phyloP scores from a whole-genome alignment of 2,797 vertebrate genomes.

The Columba guinea region DNA sequence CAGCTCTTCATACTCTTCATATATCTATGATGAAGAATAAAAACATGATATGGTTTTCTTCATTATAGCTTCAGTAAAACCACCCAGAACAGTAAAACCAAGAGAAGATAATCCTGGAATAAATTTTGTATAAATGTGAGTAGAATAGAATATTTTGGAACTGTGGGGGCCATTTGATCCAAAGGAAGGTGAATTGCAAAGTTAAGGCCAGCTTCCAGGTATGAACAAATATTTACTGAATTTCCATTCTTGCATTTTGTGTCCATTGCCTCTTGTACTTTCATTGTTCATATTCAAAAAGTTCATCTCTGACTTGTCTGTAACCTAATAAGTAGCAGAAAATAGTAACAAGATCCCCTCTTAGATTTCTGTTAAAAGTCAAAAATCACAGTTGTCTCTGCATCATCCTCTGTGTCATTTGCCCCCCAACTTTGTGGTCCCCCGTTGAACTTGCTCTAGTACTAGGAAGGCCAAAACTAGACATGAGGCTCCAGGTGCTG shows the following conservation, averaged over 20 bases:
- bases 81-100: not conserved
- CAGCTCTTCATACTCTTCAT: not conserved
- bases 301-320: not conserved
- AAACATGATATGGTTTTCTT: not conserved
- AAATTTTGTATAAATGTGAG: not conserved
- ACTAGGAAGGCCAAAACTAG: not conserved
- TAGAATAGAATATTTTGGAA: not conserved
- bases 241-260: not conserved
- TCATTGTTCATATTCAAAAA: not conserved
- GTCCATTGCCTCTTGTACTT: not conserved
- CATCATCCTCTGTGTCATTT: not conserved
- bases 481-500: not conserved
- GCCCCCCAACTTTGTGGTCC: fast-evolving
- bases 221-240: not conserved
- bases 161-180: not conserved
- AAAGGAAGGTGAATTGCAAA: not conserved
- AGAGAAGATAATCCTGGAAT: not conserved
- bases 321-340: not conserved
- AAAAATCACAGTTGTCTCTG: not conserved
- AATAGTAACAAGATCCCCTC: not conserved
- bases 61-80: not conserved
- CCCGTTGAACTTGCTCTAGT: not conserved
- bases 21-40: not conserved
- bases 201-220: not conserved
- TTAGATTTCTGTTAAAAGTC: not conserved